phyloP scores from a whole-genome alignment of 1,140 invertebrate species.

The Pseudomyrmex pallidus region DNA sequence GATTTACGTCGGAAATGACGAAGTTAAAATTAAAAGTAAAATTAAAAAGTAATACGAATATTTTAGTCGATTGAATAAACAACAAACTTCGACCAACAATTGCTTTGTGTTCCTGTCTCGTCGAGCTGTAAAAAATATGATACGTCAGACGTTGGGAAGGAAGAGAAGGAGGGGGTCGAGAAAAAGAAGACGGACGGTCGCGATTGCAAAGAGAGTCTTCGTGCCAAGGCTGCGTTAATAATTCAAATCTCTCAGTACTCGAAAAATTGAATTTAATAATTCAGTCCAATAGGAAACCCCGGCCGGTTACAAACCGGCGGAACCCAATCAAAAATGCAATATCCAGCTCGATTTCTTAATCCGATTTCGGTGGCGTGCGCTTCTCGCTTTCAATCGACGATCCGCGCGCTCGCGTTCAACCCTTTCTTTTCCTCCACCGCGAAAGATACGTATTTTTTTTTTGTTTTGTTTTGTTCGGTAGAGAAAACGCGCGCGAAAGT shows the following conservation, averaged over 20 bases:
- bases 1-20: not conserved
- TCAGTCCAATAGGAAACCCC: slow-evolving; percentile 83
- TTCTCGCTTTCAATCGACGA: slow-evolving; percentile 66
- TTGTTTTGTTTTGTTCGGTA: slow-evolving; percentile 12
- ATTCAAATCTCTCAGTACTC: slow-evolving; percentile 85
- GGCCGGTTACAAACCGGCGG: slow-evolving; percentile 70
- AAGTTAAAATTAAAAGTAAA: not conserved
- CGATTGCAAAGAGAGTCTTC: slow-evolving; percentile 80
- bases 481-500: slow-evolving; percentile 20
- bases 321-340: slow-evolving; percentile 84
- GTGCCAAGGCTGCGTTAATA: slow-evolving; percentile 80
- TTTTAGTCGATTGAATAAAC: no score
- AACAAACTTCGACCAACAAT: no score
- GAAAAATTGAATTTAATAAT: slow-evolving; percentile 86
- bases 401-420: not conserved
- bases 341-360: slow-evolving; percentile 84
- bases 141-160: not conserved
- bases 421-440: slow-evolving; percentile 13
- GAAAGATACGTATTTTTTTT: not conserved
- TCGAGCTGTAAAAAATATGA: not conserved
- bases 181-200: slow-evolving; percentile 59
- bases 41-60: no score
- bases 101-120: not conserved
- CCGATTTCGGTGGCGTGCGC: slow-evolving; percentile 80
- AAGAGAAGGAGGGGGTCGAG: slow-evolving; percentile 50